phyloP scores from a whole-genome alignment of 1,140 invertebrate species.

The Pogonomyrmex californicus region DNA sequence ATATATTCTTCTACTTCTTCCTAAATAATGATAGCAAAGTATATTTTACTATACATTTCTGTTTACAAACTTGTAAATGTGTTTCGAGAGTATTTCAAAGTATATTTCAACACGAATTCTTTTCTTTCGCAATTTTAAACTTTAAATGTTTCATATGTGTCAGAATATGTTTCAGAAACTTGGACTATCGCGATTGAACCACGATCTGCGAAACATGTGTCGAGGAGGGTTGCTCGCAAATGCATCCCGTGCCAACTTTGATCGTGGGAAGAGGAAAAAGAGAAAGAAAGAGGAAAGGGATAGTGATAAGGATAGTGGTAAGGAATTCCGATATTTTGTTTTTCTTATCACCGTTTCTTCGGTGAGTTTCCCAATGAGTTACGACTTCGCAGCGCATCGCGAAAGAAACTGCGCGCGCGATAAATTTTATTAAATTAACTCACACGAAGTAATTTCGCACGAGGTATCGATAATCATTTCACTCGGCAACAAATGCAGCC shows the following conservation, averaged over 20 bases:
- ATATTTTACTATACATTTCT: too few species aligned
- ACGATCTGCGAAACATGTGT: conserved; percentile 12
- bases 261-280: background rate
- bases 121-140: background rate
- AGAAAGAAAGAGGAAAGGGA: background rate
- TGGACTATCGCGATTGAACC: background rate
- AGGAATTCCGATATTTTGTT: conserved; percentile 56
- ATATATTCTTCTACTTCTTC: background rate
- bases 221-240: background rate
- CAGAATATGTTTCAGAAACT: conserved; percentile 21
- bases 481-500: background rate
- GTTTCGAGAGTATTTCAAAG: background rate
- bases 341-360: conserved; percentile 35
- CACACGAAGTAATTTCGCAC: conserved; percentile 1
- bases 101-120: background rate
- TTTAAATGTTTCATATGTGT: background rate
- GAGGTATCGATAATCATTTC: conserved; percentile 22
- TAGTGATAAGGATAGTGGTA: too few species aligned
- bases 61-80: too few species aligned
- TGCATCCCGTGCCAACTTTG: conserved; percentile 16
- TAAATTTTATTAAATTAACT: conserved; percentile 43
- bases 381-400: background rate
- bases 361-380: conserved; percentile 22
- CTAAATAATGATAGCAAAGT: background rate
- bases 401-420: conserved; percentile 2